Percentiles rank a stretch among this genome's conserved stretches.
phyloP scores from a whole-genome alignment of 2,113 vertebrate genomes.

The Hiodon alosoides region DNA sequence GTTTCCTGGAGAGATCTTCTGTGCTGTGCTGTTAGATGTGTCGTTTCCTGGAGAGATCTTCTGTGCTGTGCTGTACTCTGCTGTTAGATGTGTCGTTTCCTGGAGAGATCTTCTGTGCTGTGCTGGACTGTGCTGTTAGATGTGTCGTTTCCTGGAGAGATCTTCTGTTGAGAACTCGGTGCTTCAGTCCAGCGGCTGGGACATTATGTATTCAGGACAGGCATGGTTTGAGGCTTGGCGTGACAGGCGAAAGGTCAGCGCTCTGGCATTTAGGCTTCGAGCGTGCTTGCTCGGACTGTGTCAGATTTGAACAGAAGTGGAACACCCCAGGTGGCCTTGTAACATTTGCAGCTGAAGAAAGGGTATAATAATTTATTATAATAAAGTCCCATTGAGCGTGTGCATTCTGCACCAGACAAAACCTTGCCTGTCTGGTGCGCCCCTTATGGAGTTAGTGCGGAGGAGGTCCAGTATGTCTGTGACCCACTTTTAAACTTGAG shows the following conservation, averaged over 20 bases:
- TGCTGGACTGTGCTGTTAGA: too few relatives aligned
- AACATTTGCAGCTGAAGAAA: slow-evolving; percentile 54
- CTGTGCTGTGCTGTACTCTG: too few relatives aligned
- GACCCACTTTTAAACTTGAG: slow-evolving; percentile 22
- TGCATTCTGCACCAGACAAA: slow-evolving; percentile 32
- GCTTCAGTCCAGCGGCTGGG: slow-evolving; percentile 21
- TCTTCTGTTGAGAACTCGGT: too few relatives aligned
- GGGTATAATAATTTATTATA: slow-evolving; percentile 62
- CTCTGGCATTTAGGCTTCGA: slow-evolving; percentile 57
- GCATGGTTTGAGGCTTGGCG: background rate
- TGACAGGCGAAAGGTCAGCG: background rate
- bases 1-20: too few relatives aligned
- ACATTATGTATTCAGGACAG: slow-evolving; percentile 20
- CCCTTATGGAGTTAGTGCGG: background rate
- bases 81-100: too few relatives aligned
- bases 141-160: too few relatives aligned
- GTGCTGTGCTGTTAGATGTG: too few relatives aligned
- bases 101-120: too few relatives aligned
- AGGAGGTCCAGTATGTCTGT: slow-evolving; percentile 12
- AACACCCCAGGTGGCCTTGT: slow-evolving; percentile 52
- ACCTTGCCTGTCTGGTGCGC: slow-evolving; percentile 8
- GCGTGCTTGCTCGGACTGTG: slow-evolving; percentile 37
- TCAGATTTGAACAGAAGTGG: slow-evolving; percentile 44
- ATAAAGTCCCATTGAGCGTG: slow-evolving; percentile 37
- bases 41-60: too few relatives aligned